Percentiles rank a stretch among this genome's conserved stretches.
These are phyloP conservation scores for Phaethornis superciliosus DNA, from an alignment of 2,113 vertebrate species.

Conservation along the genomic window DNA sequence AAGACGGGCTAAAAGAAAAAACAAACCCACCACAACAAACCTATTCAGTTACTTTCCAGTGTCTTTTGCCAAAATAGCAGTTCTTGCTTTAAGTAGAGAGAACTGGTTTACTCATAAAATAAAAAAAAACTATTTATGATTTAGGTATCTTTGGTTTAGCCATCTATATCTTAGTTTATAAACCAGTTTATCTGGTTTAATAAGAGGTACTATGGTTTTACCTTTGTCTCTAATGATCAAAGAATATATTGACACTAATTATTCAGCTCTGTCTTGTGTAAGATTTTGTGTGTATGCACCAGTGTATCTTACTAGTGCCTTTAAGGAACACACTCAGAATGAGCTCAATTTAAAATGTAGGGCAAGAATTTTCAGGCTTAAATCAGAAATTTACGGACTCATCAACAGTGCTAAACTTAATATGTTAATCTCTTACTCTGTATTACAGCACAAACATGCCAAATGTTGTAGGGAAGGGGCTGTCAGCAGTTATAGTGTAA, in stretches of 20 bases:
- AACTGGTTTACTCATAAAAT: neutral
- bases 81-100: neutral
- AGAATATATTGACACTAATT: neutral
- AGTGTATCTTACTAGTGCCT: neutral
- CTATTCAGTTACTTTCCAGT: neutral
- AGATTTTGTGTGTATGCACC: neutral
- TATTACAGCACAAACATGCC: slow-evolving; percentile 12
- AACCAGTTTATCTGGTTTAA: neutral
- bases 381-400: slow-evolving; percentile 53
- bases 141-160: neutral
- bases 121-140: slow-evolving; percentile 32
- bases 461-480: neutral
- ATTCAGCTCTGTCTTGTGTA: neutral
- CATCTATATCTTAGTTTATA: neutral
- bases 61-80: neutral
- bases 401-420: slow-evolving; percentile 14
- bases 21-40: accelerated
- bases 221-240: neutral
- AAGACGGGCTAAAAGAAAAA: neutral
- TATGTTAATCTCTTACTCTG: neutral
- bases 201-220: neutral
- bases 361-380: slow-evolving; percentile 37
- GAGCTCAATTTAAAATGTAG: slow-evolving; percentile 53
- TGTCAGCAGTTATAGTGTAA: slow-evolving; percentile 56
- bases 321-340: slow-evolving; percentile 8